A percentile compares a stretch with the other conserved stretches of the same genome.
phyloP scores from a whole-genome alignment of 2,113 vertebrate genomes.

The Podocnemis expansa region DNA sequence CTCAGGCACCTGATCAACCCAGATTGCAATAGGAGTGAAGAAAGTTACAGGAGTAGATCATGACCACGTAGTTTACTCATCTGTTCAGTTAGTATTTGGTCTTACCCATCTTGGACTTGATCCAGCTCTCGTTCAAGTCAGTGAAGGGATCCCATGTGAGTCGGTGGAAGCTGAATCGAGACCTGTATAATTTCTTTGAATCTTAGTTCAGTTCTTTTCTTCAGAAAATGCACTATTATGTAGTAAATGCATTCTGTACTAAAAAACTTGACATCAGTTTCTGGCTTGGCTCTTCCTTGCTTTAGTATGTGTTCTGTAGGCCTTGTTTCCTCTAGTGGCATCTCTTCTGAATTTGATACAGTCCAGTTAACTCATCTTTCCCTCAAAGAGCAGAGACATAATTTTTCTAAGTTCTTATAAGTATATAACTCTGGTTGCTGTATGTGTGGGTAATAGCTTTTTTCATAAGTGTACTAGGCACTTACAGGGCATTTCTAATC shows the following conservation, averaged over 20 bases:
- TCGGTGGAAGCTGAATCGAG: neutral
- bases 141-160: neutral
- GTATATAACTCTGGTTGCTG: neutral
- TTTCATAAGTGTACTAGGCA: neutral
- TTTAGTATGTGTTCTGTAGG: neutral
- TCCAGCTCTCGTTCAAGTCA: neutral
- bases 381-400: neutral
- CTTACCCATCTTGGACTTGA: neutral
- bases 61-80: neutral
- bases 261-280: neutral
- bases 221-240: neutral
- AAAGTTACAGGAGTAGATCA: neutral
- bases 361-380: neutral
- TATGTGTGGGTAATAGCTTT: neutral
- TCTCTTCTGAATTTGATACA: neutral
- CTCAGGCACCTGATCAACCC: neutral
- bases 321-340: rapidly evolving
- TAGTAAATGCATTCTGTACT: neutral
- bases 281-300: neutral
- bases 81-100: neutral
- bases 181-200: neutral
- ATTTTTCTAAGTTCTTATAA: neutral
- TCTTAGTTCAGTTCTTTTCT: neutral
- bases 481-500: neutral
- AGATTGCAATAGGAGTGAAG: neutral